These are phyloP conservation scores for Drosophila lacteicornis DNA, from an alignment of 1,140 invertebrate genomes.

Conservation along the genomic window DNA sequence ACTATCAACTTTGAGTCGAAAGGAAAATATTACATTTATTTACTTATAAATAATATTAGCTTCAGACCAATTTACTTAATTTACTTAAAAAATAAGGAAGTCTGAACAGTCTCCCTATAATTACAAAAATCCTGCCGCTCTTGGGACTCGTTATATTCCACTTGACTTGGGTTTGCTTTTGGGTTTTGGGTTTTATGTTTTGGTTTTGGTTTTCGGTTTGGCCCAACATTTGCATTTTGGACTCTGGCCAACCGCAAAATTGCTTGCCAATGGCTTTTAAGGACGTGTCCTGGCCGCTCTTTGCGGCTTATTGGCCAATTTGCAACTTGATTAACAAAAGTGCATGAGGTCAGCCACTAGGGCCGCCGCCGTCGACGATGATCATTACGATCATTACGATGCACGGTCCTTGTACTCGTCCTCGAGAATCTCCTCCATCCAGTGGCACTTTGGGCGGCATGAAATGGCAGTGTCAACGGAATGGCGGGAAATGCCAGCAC, in stretches of 20 bases:
- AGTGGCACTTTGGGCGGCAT: conserved; percentile 8
- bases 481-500: conserved; percentile 22
- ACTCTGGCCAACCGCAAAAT: conserved; percentile 57
- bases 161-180: background rate
- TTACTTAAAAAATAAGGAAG: background rate
- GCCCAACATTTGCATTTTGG: conserved; percentile 61
- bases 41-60: too few relatives aligned
- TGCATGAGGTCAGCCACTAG: conserved; percentile 31
- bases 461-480: conserved; percentile 17
- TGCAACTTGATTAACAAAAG: conserved; percentile 73
- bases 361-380: conserved; percentile 20
- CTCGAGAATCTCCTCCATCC: background rate
- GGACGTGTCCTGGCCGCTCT: conserved; percentile 45
- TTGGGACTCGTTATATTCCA: conserved; percentile 26
- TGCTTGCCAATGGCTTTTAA: conserved; percentile 53
- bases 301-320: conserved; percentile 73
- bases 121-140: conserved; percentile 5
- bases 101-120: background rate
- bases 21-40: too few relatives aligned
- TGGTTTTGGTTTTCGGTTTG: background rate
- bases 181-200: background rate
- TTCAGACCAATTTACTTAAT: too few relatives aligned
- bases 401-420: background rate
- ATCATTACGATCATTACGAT: conserved; percentile 12
- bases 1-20: background rate